Evolutionary conservation across 1,140 invertebrate species (phyloP).

Genomic region (Scaptomyza hsui): DNA sequence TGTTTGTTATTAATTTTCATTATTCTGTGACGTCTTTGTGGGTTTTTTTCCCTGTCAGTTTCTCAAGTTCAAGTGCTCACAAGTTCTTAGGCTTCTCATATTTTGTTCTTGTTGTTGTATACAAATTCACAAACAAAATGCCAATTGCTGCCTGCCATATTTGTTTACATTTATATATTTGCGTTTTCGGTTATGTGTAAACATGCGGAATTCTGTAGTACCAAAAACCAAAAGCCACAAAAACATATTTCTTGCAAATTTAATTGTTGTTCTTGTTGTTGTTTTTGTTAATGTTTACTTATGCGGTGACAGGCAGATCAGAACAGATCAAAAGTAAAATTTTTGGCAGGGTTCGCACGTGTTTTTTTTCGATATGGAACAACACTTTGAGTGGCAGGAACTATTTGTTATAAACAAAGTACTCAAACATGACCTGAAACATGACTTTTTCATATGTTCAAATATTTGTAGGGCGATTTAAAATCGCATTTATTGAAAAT

Average conservation of each 20-base stretch:
- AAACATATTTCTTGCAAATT: slow-evolving; percentile 19
- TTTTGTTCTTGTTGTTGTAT: slow-evolving; percentile 39
- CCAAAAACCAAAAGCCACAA: slow-evolving; percentile 13
- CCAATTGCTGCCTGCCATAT: slow-evolving; percentile 45
- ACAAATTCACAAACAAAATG: slow-evolving; percentile 26
- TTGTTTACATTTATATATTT: slow-evolving; percentile 48
- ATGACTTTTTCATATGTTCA: too few species aligned
- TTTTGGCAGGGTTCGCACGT: slow-evolving; percentile 6
- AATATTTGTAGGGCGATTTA: too few species aligned
- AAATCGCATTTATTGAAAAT: too few species aligned
- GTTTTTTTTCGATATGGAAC: background rate
- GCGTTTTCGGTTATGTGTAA: slow-evolving; percentile 45
- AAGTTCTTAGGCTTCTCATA: slow-evolving; percentile 47
- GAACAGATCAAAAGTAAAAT: slow-evolving; percentile 10
- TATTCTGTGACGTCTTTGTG: slow-evolving; percentile 40
- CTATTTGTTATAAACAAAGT: background rate
- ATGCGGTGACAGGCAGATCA: slow-evolving; percentile 19
- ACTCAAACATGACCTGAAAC: too few species aligned
- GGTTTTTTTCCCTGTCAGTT: slow-evolving; percentile 20
- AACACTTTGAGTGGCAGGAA: background rate
- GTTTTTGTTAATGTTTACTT: slow-evolving; percentile 13
- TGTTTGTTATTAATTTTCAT: slow-evolving; percentile 8
- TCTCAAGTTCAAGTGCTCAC: slow-evolving; percentile 57
- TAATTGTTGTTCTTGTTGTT: slow-evolving; percentile 12
- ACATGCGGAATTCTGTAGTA: slow-evolving; percentile 33